A percentile compares a stretch with the other conserved stretches of the same genome.
phyloP scores from a whole-genome alignment of 2,888 invertebrate species.

The Agrochola lychnidis region DNA sequence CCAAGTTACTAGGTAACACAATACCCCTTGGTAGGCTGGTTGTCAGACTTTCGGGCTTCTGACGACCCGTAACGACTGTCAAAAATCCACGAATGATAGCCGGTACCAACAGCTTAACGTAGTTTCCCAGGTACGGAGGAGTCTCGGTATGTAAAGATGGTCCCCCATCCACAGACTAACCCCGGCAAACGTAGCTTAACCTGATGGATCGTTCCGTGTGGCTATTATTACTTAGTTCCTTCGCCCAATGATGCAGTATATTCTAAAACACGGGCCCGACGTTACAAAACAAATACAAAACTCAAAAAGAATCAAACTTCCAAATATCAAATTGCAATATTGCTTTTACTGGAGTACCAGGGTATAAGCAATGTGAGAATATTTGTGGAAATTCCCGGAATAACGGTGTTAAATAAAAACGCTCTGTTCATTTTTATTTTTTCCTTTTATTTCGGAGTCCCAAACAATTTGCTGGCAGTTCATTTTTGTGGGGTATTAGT shows the following conservation, averaged over 20 bases:
- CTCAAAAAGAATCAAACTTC: neutral
- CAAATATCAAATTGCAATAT: conserved; percentile 41
- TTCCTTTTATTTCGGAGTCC: conserved; percentile 13
- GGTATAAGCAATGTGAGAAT: conserved; percentile 43
- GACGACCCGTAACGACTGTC: no score
- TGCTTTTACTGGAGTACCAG: conserved; percentile 44
- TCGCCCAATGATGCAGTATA: neutral
- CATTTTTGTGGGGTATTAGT: conserved; percentile 48
- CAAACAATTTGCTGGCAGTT: conserved; percentile 36
- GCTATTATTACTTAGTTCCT: no score
- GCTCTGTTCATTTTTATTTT: conserved; percentile 48
- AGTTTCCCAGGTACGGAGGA: no score
- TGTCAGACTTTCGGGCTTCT: no score
- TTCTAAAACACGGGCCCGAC: neutral
- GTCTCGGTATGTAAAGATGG: no score
- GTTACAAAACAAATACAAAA: neutral
- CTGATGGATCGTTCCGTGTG: no score
- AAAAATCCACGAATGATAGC: no score
- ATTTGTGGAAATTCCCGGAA: conserved; percentile 23
- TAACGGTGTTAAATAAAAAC: conserved; percentile 49
- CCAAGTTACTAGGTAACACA: no score
- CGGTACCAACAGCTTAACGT: no score
- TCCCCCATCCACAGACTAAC: no score
- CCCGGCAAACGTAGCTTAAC: no score
- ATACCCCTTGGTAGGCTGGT: no score